A percentile compares a stretch with the other conserved stretches of the same genome.
Evolutionary conservation across 2,797 vertebrate species (phyloP).

Genomic region (Pteropus rufus): DNA sequence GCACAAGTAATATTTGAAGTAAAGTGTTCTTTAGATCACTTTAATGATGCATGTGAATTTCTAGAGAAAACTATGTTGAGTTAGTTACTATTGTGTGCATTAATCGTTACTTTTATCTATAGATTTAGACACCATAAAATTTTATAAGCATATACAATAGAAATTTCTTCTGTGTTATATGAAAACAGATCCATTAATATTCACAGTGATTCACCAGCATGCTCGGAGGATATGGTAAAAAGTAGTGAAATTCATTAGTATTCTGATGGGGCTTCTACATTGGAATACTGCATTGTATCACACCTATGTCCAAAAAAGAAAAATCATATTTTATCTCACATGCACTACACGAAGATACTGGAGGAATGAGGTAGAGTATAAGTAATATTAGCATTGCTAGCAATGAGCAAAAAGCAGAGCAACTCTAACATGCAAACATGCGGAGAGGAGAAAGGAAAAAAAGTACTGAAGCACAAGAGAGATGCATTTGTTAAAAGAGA

Average conservation of each 20-base stretch:
- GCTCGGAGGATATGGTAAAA: constrained; percentile 42
- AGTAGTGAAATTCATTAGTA: constrained; percentile 55
- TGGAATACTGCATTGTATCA: constrained; percentile 50
- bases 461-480: constrained; percentile 81
- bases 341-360: constrained; percentile 75
- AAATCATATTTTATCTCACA: constrained; percentile 62
- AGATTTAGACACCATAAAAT: constrained; percentile 33
- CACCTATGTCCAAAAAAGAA: constrained; percentile 60
- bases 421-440: constrained; percentile 81
- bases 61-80: constrained; percentile 20
- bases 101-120: constrained; percentile 2
- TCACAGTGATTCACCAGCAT: constrained; percentile 54
- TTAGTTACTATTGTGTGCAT: constrained; percentile 33
- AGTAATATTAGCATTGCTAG: constrained; percentile 74
- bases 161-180: constrained; percentile 48
- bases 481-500: constrained; percentile 88
- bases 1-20: neutral
- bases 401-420: constrained; percentile 78
- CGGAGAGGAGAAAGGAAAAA: constrained; percentile 80
- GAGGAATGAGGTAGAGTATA: constrained; percentile 75
- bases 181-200: constrained; percentile 56
- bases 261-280: constrained; percentile 49
- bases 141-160: neutral
- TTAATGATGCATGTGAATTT: neutral
- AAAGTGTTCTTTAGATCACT: constrained; percentile 12